A percentile compares a stretch with the other conserved stretches of the same genome.
Conservation (phyloP, 2,113 vertebrate genomes). For the Lampris megalopsis region DNA sequence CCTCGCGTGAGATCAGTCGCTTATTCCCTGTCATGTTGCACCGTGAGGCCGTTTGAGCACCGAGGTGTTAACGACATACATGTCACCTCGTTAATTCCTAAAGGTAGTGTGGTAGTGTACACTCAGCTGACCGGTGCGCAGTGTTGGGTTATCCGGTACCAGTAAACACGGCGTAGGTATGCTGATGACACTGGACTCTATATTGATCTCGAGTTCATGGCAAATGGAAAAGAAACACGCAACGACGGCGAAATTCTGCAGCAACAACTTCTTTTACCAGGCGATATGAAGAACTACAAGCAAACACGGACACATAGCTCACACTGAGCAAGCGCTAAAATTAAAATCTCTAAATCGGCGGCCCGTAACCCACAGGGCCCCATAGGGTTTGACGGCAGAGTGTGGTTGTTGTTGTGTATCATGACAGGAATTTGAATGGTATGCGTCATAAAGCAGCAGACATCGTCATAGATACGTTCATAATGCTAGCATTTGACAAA, state of each 20-base stretch:
- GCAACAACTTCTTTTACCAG: conserved; percentile 4
- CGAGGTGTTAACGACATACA: conserved; percentile 75
- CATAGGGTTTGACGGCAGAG: background rate
- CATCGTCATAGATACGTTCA: no score
- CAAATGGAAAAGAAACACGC: conserved; percentile 27
- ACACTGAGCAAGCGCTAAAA: conserved; percentile 16
- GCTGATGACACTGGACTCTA: conserved; percentile 19
- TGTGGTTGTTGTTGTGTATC: conserved; percentile 21
- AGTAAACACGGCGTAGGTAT: conserved; percentile 6
- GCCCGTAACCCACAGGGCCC: background rate
- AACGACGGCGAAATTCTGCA: conserved; percentile 1
- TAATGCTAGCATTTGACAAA: no score
- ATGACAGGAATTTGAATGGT: conserved; percentile 10
- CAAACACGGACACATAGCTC: background rate
- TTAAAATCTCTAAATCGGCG: conserved; percentile 3
- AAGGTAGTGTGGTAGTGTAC: conserved; percentile 43
- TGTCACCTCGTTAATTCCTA: conserved; percentile 66
- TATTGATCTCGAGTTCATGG: conserved; percentile 22
- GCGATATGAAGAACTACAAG: background rate
- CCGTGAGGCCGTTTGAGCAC: conserved; percentile 89
- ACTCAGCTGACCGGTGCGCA: conserved; percentile 31
- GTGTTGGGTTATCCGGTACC: conserved; percentile 36
- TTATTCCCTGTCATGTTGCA: conserved; percentile 92
- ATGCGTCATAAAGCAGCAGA: conserved; percentile 9
- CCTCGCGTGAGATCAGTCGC: conserved; percentile 91